These are phyloP conservation scores for Noctilio leporinus DNA, from an alignment of 2,113 vertebrate species.

Conservation along the genomic window DNA sequence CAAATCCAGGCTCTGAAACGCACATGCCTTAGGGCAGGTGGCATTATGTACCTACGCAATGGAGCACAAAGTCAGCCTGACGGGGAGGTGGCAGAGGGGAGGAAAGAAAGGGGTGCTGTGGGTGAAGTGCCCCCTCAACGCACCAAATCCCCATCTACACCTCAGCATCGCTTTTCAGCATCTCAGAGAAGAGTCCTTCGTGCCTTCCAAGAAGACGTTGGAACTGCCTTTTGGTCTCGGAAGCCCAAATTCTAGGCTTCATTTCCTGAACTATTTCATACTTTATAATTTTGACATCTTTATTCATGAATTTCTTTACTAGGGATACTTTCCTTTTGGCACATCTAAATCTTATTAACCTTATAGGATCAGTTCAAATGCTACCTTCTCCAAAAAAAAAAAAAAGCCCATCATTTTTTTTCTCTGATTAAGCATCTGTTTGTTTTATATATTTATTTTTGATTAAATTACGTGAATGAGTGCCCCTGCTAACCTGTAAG, in stretches of 20 bases:
- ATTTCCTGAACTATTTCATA: not conserved
- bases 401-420: not conserved
- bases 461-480: not conserved
- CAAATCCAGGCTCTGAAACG: not conserved
- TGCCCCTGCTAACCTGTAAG: not conserved
- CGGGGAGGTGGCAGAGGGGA: not conserved
- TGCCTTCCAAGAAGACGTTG: not conserved
- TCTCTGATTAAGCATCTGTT: not conserved
- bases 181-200: not conserved
- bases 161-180: not conserved
- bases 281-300: not conserved
- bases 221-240: not conserved
- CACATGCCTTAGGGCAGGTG: not conserved
- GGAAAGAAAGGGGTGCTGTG: not conserved
- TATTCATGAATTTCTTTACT: not conserved
- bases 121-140: fast-evolving
- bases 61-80: not conserved
- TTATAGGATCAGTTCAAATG: not conserved
- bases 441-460: not conserved
- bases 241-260: not conserved
- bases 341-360: not conserved
- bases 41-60: not conserved
- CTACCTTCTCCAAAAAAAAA: not conserved
- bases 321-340: not conserved
- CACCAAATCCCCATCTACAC: not conserved